Evolutionary conservation across 2,888 invertebrate species (phyloP).

Genomic region (Drosophila meridionalis): DNA sequence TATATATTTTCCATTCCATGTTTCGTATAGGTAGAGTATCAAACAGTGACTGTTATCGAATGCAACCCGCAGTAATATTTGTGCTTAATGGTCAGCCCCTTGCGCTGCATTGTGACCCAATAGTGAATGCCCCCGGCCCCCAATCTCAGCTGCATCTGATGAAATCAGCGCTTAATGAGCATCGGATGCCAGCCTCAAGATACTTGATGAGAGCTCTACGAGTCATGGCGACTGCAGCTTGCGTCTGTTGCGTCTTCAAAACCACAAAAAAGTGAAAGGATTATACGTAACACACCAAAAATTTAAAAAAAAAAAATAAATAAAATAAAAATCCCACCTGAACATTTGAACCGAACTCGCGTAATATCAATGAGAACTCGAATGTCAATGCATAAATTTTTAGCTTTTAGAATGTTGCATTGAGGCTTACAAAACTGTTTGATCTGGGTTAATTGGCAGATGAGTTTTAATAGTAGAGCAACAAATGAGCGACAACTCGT

Average conservation of each 20-base stretch:
- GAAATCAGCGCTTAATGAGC: slow-evolving; percentile 69
- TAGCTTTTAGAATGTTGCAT: slow-evolving; percentile 37
- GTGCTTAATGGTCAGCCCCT: slow-evolving; percentile 53
- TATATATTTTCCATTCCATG: background rate
- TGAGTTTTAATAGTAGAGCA: background rate
- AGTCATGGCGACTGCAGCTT: slow-evolving; percentile 47
- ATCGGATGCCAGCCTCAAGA: slow-evolving; percentile 26
- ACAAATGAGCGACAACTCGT: background rate
- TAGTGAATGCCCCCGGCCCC: background rate
- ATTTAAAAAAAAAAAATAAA: background rate
- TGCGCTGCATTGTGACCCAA: slow-evolving; percentile 26
- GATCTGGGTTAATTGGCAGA: slow-evolving; percentile 9
- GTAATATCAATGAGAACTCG: slow-evolving; percentile 49
- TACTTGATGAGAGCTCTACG: slow-evolving; percentile 48
- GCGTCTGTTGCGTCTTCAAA: slow-evolving; percentile 29
- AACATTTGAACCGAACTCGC: slow-evolving; percentile 15
- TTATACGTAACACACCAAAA: slow-evolving; percentile 35
- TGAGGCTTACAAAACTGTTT: background rate
- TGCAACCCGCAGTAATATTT: slow-evolving; percentile 31
- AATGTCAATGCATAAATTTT: slow-evolving; percentile 20
- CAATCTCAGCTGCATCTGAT: slow-evolving; percentile 48
- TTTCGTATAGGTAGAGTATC: background rate
- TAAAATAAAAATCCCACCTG: background rate
- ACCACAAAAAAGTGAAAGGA: slow-evolving; percentile 70
- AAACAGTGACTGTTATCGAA: slow-evolving; percentile 41